phyloP scores from a whole-genome alignment of 2,888 invertebrate species.

The Euclidia mi region DNA sequence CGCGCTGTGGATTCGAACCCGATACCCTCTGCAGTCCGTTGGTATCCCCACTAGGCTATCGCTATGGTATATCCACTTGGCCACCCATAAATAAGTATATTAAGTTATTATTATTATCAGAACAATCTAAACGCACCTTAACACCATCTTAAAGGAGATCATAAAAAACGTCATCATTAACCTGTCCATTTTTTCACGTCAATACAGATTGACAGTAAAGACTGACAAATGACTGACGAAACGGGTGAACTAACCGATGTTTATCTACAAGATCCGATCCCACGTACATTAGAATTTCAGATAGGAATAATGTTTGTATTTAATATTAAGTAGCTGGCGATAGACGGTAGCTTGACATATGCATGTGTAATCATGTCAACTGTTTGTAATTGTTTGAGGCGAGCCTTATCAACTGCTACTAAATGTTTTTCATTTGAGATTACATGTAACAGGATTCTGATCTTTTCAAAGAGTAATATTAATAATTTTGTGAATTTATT shows the following conservation, averaged over 20 bases:
- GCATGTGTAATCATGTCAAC: conserved; percentile 14
- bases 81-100: no score
- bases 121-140: background rate
- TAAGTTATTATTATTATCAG: no score
- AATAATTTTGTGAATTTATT: no score
- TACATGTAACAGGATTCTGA: no score
- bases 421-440: no score
- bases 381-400: conserved; percentile 9
- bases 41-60: no score
- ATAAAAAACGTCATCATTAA: conserved; percentile 40
- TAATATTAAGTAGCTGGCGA: conserved; percentile 25
- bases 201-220: conserved; percentile 45
- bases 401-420: background rate
- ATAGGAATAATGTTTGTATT: conserved; percentile 43
- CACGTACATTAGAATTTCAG: conserved; percentile 70
- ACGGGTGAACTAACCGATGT: conserved; percentile 44
- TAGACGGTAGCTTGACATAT: conserved; percentile 24
- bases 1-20: no score
- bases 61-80: no score
- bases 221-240: conserved; percentile 63
- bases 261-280: conserved; percentile 59
- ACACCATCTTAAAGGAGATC: background rate
- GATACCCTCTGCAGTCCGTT: no score
- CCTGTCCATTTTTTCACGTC: conserved; percentile 44
- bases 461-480: no score